A percentile compares a stretch with the other conserved stretches of the same genome.
Evolutionary conservation across 2,113 vertebrate genomes (phyloP).

Genomic region (Trichomycterus rosablanca): DNA sequence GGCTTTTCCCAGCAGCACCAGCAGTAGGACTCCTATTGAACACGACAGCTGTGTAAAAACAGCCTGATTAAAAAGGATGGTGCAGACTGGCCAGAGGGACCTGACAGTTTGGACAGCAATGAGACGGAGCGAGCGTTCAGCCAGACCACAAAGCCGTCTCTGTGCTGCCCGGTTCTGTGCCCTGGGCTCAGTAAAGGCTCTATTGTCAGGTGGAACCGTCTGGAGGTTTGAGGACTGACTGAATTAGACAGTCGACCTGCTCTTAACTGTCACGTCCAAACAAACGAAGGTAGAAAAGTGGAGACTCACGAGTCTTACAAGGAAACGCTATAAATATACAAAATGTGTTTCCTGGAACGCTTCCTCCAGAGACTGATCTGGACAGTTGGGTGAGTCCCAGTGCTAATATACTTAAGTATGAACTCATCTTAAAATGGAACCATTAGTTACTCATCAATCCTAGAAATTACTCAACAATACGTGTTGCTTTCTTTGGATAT

Average conservation of each 20-base stretch:
- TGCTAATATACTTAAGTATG: conserved; percentile 15
- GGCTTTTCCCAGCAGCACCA: not conserved
- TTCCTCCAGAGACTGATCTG: conserved; percentile 17
- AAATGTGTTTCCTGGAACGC: conserved; percentile 32
- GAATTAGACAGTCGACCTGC: conserved; percentile 37
- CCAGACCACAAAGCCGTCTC: conserved; percentile 46
- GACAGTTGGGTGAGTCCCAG: conserved; percentile 18
- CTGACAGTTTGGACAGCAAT: conserved; percentile 36
- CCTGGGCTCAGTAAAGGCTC: conserved; percentile 35
- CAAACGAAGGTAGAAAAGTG: conserved; percentile 9
- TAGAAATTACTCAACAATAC: conserved; percentile 7
- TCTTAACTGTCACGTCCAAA: conserved; percentile 37
- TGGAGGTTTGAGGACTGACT: conserved; percentile 38
- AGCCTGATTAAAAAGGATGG: conserved; percentile 26
- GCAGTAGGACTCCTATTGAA: not conserved
- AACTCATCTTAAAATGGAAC: conserved; percentile 17
- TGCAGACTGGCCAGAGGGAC: conserved; percentile 22
- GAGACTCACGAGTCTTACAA: conserved; percentile 8
- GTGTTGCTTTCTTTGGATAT: conserved; percentile 23
- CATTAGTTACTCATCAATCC: conserved; percentile 3
- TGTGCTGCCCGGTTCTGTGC: conserved; percentile 27
- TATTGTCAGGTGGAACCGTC: conserved; percentile 42
- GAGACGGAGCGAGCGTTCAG: conserved; percentile 12
- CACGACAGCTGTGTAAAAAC: conserved; percentile 13
- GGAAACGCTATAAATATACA: conserved; percentile 20